Percentiles rank a stretch among this genome's conserved stretches.
Conservation (phyloP, 2,888 invertebrate species). For the Poecilus cupreus region DNA sequence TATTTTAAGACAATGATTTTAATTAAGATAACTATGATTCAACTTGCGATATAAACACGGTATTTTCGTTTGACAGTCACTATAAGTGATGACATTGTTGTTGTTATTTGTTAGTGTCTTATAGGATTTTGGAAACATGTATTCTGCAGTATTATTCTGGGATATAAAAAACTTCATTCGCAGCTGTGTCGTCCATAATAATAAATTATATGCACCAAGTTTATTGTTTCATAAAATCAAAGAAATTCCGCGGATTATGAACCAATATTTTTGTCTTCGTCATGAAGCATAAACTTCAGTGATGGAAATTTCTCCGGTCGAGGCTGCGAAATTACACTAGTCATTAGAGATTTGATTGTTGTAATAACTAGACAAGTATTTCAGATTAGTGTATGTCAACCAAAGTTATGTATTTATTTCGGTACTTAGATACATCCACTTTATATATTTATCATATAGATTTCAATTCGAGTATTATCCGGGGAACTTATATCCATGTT, state of each 20-base stretch:
- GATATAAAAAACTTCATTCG: not conserved
- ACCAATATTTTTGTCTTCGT: not conserved
- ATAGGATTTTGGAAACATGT: not conserved
- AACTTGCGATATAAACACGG: not conserved
- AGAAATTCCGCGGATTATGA: not conserved
- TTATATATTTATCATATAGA: too few species aligned
- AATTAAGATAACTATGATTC: conserved; percentile 16
- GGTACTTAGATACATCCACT: too few species aligned
- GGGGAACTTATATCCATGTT: too few species aligned
- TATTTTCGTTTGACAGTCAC: not conserved
- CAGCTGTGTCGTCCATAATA: conserved; percentile 22
- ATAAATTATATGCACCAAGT: not conserved
- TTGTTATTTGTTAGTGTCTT: not conserved
- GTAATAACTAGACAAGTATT: too few species aligned
- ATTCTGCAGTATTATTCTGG: not conserved
- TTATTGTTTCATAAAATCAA: conserved; percentile 16
- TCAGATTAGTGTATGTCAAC: too few species aligned
- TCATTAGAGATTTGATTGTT: too few species aligned
- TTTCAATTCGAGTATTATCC: too few species aligned
- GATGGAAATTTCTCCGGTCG: too few species aligned
- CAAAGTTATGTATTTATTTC: too few species aligned
- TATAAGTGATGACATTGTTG: not conserved
- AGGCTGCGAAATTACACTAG: too few species aligned
- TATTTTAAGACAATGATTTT: conserved; percentile 21
- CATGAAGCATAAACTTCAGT: too few species aligned